A percentile compares a stretch with the other conserved stretches of the same genome.
Evolutionary conservation across 2,797 vertebrate genomes (phyloP).

Genomic region (Podargus strigoides): DNA sequence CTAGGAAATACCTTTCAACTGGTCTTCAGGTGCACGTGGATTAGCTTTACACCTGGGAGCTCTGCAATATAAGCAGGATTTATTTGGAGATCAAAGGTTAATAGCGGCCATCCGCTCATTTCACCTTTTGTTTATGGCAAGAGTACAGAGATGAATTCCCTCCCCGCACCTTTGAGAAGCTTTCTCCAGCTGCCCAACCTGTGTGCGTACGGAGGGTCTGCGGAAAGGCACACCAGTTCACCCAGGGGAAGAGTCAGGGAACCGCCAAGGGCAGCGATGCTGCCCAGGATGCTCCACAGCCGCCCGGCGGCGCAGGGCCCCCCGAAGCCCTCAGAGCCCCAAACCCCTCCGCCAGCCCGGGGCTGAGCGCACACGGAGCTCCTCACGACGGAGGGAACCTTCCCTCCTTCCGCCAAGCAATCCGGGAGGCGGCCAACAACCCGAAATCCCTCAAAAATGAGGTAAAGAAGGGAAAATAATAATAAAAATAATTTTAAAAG

Average conservation of each 20-base stretch:
- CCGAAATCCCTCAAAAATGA: fast-evolving
- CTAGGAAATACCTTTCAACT: background rate
- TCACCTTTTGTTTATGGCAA: background rate
- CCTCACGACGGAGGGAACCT: background rate
- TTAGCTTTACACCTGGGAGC: background rate
- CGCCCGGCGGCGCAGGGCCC: background rate
- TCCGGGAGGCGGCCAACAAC: background rate
- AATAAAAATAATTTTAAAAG: too few species aligned
- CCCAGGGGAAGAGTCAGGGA: too few species aligned
- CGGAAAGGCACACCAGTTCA: too few species aligned
- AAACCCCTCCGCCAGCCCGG: background rate
- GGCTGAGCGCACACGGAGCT: too few species aligned
- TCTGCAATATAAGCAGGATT: background rate
- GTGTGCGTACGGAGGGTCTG: too few species aligned
- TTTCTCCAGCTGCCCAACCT: too few species aligned
- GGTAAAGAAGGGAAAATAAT: too few species aligned
- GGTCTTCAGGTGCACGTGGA: background rate
- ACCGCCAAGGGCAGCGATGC: background rate
- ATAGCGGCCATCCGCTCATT: background rate
- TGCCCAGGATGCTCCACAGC: background rate
- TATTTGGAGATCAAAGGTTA: background rate
- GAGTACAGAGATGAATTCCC: background rate
- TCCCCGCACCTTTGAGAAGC: background rate
- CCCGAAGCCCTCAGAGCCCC: background rate
- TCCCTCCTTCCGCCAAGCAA: background rate